Base-by-base conservation (phyloP, 2,888 invertebrate species). In the Drosophila austrosaltans region DNA sequence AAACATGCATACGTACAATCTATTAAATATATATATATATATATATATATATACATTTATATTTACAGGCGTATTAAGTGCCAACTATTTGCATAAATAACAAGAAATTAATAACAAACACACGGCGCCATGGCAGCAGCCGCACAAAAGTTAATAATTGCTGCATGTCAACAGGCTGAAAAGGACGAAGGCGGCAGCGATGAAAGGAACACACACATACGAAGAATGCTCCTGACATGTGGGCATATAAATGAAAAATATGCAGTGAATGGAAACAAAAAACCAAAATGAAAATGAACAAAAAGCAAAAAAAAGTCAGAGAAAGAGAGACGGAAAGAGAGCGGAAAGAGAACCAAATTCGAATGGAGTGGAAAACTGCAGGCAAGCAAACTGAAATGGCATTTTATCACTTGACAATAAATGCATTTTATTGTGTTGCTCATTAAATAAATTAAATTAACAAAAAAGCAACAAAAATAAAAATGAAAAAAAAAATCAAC, bases 321-420 rank as follows among this genome's bases (percentile, higher is more conserved):
- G 16, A 16, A 16, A 32, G 20, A 36, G 5, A 30, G 6, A 1
- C 0, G 5, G 6, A 7, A 7, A 8, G 36, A 36, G 36, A 8
- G 36, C 3, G 1, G 6, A 1, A 30, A 5, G 8, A 36, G 8
- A 36, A 22, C 20, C 57, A 57, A 30, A 57, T 32, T 32, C 32
- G 28, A n/a, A 59, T 40, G 25, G 58, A 12, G 40, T 25, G 8
- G 58, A 5, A 28, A 58, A 58, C 16, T 42, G 58, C 39, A 39
- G 58, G 75, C 67, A 53, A 42, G 61, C 76, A 72, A 68, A 72
- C 72, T 75, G 81, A 75, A 79, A 82, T 78, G 79, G 75, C 87
- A 81, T 86, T 84, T 89, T 90, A 87, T 90, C 90, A 90, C 87
- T 87, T 87, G 90, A 84, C 86, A 90, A 86, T 89, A 81, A 90